phyloP scores from a whole-genome alignment of 2,113 vertebrate species.

The Hippocampus zosterae region DNA sequence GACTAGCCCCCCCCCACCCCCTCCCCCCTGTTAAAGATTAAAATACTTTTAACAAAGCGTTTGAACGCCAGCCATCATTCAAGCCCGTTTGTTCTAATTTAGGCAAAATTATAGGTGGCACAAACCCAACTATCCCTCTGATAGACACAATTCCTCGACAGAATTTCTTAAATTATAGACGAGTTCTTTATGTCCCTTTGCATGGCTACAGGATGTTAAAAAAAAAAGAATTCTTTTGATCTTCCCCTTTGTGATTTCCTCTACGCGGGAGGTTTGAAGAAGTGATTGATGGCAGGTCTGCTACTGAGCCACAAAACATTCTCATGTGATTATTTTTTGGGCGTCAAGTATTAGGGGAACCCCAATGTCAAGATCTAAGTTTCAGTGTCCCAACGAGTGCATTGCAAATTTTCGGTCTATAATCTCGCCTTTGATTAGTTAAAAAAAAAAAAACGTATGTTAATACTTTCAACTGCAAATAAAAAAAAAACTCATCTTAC shows the following conservation, averaged over 20 bases:
- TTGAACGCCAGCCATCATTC: not conserved
- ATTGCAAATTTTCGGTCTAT: not conserved
- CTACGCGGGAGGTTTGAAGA: slow-evolving; percentile 17
- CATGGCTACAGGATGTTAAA: not conserved
- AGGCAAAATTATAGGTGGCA: slow-evolving; percentile 4
- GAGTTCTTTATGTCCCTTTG: slow-evolving; percentile 1
- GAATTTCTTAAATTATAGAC: slow-evolving; percentile 1
- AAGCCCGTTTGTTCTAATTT: slow-evolving; percentile 1
- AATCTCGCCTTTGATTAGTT: not conserved
- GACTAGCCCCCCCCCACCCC: not conserved
- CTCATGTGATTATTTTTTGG: slow-evolving; percentile 1
- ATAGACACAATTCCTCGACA: not conserved
- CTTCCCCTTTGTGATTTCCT: not conserved
- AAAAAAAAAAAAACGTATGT: not conserved
- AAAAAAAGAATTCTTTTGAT: not conserved
- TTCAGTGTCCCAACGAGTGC: too few species aligned
- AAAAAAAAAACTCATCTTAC: too few species aligned
- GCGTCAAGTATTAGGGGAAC: not conserved
- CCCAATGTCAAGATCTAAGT: not conserved
- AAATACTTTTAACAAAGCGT: slow-evolving; percentile 7
- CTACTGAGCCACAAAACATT: slow-evolving; percentile 27
- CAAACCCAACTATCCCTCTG: not conserved
- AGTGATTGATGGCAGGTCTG: slow-evolving; percentile 43
- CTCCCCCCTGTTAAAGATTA: not conserved
- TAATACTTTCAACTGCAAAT: not conserved